A percentile compares a stretch with the other conserved stretches of the same genome.
Conservation (phyloP, 2,113 vertebrate genomes). For the Ailurus styani region DNA sequence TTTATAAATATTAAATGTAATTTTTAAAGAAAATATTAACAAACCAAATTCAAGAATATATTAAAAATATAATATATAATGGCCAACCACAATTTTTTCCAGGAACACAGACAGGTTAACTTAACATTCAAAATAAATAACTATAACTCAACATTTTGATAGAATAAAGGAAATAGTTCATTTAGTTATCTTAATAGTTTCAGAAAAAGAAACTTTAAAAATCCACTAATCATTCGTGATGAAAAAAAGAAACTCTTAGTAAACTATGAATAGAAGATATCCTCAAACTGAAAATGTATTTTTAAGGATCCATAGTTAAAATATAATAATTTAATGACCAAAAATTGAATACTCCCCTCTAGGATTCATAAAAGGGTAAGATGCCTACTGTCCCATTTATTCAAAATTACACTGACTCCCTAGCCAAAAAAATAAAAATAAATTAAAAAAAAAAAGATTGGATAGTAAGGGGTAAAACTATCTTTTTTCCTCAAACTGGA, state of each 20-base stretch:
- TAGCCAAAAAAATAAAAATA: neutral
- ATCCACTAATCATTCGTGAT: neutral
- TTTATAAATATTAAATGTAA: neutral
- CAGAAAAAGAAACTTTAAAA: neutral
- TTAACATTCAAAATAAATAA: neutral
- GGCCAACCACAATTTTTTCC: neutral
- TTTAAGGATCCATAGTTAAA: neutral
- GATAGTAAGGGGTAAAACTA: neutral
- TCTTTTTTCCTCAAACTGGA: neutral
- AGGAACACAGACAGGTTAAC: neutral
- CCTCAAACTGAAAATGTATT: neutral
- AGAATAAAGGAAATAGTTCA: neutral
- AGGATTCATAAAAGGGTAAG: neutral
- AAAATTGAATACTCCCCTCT: neutral
- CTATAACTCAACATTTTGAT: neutral
- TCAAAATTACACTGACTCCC: neutral
- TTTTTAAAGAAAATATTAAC: neutral
- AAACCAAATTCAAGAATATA: neutral
- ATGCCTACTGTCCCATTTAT: neutral
- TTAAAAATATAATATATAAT: neutral
- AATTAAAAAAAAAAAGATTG: neutral
- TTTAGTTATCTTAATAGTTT: neutral
- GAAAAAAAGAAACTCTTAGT: neutral
- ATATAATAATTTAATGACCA: neutral
- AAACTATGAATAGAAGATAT: neutral